A percentile compares a stretch with the other conserved stretches of the same genome.
Conservation (phyloP, 1,140 invertebrate genomes). For the Cepaea nemoralis region DNA sequence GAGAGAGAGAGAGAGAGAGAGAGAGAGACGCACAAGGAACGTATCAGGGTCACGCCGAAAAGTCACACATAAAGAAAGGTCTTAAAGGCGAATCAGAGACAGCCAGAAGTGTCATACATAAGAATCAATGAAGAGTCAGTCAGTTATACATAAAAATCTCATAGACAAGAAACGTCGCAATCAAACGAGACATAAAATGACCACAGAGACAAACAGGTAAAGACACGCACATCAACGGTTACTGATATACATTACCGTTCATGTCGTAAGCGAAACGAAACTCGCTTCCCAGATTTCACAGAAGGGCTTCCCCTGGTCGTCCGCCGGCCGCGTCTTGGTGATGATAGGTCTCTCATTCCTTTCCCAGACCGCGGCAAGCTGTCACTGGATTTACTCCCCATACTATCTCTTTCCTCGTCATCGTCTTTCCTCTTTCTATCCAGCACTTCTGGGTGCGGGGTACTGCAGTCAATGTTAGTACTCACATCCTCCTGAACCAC, state of each 20-base stretch:
- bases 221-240: neutral
- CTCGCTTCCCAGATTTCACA: slow-evolving; percentile 8
- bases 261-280: slow-evolving; percentile 24
- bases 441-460: no score
- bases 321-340: neutral
- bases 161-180: neutral
- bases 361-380: neutral
- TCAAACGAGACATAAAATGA: neutral
- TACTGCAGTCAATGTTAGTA: neutral
- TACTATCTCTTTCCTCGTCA: neutral
- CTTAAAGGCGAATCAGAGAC: no score
- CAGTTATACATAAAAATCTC: slow-evolving; percentile 1
- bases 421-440: neutral
- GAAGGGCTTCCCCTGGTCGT: neutral
- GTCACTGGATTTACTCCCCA: neutral
- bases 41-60: no score
- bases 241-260: slow-evolving; percentile 11
- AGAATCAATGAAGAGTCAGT: neutral
- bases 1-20: slow-evolving; percentile 7
- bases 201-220: neutral
- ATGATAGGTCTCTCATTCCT: neutral
- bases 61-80: no score
- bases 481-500: neutral
- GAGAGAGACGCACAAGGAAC: no score
- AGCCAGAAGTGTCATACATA: no score